A percentile compares a stretch with the other conserved stretches of the same genome.
Evolutionary conservation across 2,113 vertebrate species (phyloP).

Genomic region (Nibea coibor): DNA sequence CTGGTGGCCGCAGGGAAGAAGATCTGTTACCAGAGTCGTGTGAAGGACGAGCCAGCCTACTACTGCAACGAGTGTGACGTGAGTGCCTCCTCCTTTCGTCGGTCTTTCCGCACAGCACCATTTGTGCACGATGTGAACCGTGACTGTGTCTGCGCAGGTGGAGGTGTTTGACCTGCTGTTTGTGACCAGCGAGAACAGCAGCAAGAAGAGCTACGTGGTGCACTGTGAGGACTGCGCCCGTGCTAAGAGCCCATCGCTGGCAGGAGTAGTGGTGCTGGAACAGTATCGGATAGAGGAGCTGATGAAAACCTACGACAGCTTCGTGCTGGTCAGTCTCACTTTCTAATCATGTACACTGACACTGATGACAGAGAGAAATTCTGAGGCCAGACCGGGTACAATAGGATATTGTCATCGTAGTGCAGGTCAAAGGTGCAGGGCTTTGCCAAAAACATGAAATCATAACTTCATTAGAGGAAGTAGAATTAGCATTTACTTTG

Average conservation of each 20-base stretch:
- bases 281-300: slow-evolving; percentile 93
- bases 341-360: neutral
- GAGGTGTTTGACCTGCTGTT: slow-evolving; percentile 94
- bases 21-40: slow-evolving; percentile 90
- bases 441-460: neutral
- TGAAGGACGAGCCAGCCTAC: slow-evolving; percentile 94
- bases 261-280: slow-evolving; percentile 90
- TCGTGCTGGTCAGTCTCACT: slow-evolving; percentile 86
- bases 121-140: neutral
- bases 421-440: neutral
- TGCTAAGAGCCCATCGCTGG: slow-evolving; percentile 80
- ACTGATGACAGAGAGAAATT: neutral
- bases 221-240: slow-evolving; percentile 94
- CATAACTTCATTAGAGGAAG: neutral
- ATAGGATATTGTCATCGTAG: neutral
- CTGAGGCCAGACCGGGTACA: neutral
- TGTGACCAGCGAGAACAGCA: slow-evolving; percentile 91
- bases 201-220: slow-evolving; percentile 91
- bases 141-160: slow-evolving; percentile 80
- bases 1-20: slow-evolving; percentile 90
- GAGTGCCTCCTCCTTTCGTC: slow-evolving; percentile 62
- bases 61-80: slow-evolving; percentile 96
- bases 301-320: slow-evolving; percentile 89
- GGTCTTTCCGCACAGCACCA: neutral
- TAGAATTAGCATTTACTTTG: neutral